phyloP scores from a whole-genome alignment of 2,113 vertebrate species.

The Origma solitaria region DNA sequence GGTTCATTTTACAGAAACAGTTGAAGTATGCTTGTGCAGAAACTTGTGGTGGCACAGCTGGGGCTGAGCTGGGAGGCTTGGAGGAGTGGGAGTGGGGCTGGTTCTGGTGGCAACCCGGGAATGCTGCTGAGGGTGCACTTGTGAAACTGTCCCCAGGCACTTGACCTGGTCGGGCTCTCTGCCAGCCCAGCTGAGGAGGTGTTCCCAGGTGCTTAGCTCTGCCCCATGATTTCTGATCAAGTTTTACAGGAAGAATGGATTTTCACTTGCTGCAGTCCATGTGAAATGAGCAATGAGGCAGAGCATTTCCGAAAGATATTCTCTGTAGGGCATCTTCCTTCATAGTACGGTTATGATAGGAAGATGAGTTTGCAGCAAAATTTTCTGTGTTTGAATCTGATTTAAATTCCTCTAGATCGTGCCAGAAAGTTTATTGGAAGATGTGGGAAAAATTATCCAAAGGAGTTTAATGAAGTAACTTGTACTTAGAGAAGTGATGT shows the following conservation, averaged over 20 bases:
- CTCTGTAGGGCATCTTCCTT: background rate
- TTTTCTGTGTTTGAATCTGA: background rate
- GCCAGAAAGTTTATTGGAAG: background rate
- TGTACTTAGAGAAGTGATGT: background rate
- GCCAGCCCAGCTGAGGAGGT: background rate
- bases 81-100: background rate
- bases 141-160: background rate
- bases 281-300: background rate
- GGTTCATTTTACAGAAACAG: background rate
- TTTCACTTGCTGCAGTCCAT: background rate
- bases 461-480: background rate
- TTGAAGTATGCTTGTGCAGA: background rate
- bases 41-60: background rate
- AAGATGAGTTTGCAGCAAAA: background rate
- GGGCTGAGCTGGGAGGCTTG: background rate
- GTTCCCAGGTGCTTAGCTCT: background rate
- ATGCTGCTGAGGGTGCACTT: background rate
- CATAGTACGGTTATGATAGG: background rate
- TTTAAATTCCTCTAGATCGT: background rate
- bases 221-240: fast-evolving
- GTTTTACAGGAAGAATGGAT: background rate
- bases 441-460: background rate
- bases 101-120: background rate
- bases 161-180: background rate
- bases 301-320: background rate